Evolutionary conservation across 2,888 invertebrate genomes (phyloP).

Genomic region (Lepeophtheirus nordmannii): DNA sequence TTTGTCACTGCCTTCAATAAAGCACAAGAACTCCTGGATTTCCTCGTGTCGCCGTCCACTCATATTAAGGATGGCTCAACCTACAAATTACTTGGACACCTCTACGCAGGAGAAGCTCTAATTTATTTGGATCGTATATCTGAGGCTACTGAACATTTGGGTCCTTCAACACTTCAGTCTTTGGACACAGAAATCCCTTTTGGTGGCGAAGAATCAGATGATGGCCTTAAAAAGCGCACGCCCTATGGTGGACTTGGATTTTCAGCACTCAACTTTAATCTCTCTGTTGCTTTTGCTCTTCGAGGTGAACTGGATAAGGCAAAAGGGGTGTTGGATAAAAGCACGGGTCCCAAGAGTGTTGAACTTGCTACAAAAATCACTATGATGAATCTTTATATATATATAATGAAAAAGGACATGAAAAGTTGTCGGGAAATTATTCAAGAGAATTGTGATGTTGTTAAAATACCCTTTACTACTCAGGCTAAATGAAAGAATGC

Average conservation of each 20-base stretch:
- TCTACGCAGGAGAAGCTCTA: slow-evolving; percentile 76
- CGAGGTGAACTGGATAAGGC: background rate
- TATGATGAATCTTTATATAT: background rate
- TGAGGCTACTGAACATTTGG: slow-evolving; percentile 68
- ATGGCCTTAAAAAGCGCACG: background rate
- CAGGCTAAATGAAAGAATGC: background rate
- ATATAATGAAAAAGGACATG: slow-evolving; percentile 6
- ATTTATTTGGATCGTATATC: slow-evolving; percentile 62
- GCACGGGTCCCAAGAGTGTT: background rate
- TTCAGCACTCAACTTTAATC: background rate
- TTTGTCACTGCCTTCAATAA: background rate
- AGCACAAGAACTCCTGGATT: background rate
- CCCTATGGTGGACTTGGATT: background rate
- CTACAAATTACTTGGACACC: slow-evolving; percentile 57
- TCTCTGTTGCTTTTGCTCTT: background rate
- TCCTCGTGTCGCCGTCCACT: background rate
- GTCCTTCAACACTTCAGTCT: slow-evolving; percentile 33
- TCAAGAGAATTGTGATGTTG: background rate
- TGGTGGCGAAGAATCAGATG: background rate
- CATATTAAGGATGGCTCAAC: background rate
- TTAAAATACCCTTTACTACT: background rate
- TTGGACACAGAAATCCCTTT: background rate
- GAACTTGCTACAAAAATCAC: background rate
- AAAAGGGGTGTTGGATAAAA: background rate
- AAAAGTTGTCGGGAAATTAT: background rate